Conservation (phyloP, 2,888 invertebrate species). For the Nipponacmea schrenckii region DNA sequence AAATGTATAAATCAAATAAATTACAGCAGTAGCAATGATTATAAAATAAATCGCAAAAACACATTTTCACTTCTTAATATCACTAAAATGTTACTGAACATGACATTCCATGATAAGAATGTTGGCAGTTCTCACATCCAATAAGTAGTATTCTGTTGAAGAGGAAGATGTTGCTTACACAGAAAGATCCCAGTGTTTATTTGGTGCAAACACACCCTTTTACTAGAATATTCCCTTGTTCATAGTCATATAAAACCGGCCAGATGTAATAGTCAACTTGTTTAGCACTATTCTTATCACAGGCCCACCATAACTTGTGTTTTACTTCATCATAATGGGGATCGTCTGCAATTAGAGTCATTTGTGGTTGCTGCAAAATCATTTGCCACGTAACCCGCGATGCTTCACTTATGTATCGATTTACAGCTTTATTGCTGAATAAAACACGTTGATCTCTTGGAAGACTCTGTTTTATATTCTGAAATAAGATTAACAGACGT, state of each 20-base stretch:
- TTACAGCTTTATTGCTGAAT: constrained; percentile 36
- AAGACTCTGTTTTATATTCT: constrained; percentile 38
- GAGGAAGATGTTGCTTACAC: too few relatives aligned
- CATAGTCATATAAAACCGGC: constrained; percentile 58
- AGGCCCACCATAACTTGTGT: constrained; percentile 62
- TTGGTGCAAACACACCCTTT: constrained; percentile 57
- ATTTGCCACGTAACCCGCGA: constrained; percentile 57
- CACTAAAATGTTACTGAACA: too few relatives aligned
- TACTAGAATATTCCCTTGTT: constrained; percentile 53
- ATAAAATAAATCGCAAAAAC: too few relatives aligned
- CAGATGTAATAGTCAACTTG: constrained; percentile 54
- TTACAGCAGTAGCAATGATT: too few relatives aligned
- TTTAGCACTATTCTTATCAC: constrained; percentile 47
- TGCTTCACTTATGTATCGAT: constrained; percentile 46
- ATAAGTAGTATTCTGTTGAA: too few relatives aligned
- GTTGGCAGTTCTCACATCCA: too few relatives aligned
- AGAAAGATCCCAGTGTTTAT: constrained; percentile 15
- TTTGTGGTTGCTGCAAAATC: constrained; percentile 56
- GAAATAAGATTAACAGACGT: constrained; percentile 22
- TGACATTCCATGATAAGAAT: too few relatives aligned
- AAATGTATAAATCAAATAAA: too few relatives aligned
- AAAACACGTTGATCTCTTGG: constrained; percentile 27
- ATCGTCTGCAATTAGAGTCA: constrained; percentile 46
- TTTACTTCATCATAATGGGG: constrained; percentile 46
- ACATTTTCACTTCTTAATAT: too few relatives aligned